Base-by-base conservation (phyloP, 2,888 invertebrate genomes). In the Flabesymbios commensalis region DNA sequence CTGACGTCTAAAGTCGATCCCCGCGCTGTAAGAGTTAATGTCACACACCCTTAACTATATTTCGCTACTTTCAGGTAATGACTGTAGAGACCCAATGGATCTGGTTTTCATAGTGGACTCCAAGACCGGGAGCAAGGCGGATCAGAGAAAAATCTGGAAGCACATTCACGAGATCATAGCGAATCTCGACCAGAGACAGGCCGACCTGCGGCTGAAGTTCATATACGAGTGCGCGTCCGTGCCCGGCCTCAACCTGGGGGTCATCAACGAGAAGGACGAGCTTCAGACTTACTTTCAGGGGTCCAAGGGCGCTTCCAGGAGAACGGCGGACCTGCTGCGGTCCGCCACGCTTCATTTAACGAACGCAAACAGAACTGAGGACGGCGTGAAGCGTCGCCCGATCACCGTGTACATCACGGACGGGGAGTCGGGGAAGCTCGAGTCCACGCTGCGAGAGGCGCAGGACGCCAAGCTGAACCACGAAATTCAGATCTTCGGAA, bases 401-500 rank as follows among this genome's bases (percentile, higher is more conserved):
- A 52, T 67, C 22, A 64, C 53, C 4, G 42, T 67, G 26, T 64
- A 61, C 59, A 31, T 67, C 28, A 67, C 67, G 17, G 64, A 67
- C 57, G 64, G 64, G 10, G 31, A 28, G 1, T 61, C 64, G 42
- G 57, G 53, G 5, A 56, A 64, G 41, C 36, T 59, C 14, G 60
- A 36, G 39, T 36, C 36, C 5, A 64, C 64, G 26, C 41, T 64
- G 26, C 41, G 22, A 2, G 67, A 61, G 41, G 64, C 67, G 2
- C 58, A 59, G 53, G 52, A 31, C n/a, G 64, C 64, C 19, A 58
- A 57, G 54, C 33, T 55, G 32, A 33, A 43, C 31, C 48, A 62
- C 57, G 58, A 45, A 41, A 47, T 67, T 17, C 64, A 64, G 53
- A 29, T 67, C 36, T 64, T 45, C 45, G 56, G 55, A 3, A 54